Percentiles rank a stretch among this genome's conserved stretches.
phyloP scores from a whole-genome alignment of 2,797 vertebrate species.

The Crenichthys baileyi region DNA sequence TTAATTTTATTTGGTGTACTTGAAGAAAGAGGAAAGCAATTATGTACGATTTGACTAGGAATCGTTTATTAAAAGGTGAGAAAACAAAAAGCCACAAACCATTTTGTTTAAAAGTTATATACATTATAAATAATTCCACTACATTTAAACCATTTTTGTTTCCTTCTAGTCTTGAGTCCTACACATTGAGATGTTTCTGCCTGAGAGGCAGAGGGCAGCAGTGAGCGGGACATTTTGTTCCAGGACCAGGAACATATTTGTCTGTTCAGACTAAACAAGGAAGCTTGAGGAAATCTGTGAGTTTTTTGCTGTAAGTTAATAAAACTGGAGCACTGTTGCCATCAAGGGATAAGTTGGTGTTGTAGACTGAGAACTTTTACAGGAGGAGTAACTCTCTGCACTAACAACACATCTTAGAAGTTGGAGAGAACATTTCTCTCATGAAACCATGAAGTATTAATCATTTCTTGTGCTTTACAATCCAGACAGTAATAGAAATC shows the following conservation, averaged over 20 bases:
- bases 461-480: constrained; percentile 51
- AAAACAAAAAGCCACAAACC: constrained; percentile 79
- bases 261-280: constrained; percentile 46
- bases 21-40: constrained; percentile 8
- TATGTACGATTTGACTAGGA: constrained; percentile 78
- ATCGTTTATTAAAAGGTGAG: constrained; percentile 84
- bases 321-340: constrained; percentile 25
- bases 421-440: neutral
- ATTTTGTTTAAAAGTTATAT: constrained; percentile 81
- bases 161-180: constrained; percentile 63
- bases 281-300: constrained; percentile 27
- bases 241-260: constrained; percentile 29
- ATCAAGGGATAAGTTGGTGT: constrained; percentile 40
- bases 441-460: constrained; percentile 6
- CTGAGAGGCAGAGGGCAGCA: constrained; percentile 32
- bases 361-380: constrained; percentile 34
- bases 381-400: constrained; percentile 21
- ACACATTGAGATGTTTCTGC: constrained; percentile 62
- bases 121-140: constrained; percentile 86
- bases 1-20: too few species aligned
- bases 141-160: constrained; percentile 72
- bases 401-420: constrained; percentile 2
- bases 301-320: constrained; percentile 21
- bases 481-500: constrained; percentile 21
- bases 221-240: constrained; percentile 24